phyloP scores from a whole-genome alignment of 2,888 invertebrate species.

The Ceriagrion tenellum region DNA sequence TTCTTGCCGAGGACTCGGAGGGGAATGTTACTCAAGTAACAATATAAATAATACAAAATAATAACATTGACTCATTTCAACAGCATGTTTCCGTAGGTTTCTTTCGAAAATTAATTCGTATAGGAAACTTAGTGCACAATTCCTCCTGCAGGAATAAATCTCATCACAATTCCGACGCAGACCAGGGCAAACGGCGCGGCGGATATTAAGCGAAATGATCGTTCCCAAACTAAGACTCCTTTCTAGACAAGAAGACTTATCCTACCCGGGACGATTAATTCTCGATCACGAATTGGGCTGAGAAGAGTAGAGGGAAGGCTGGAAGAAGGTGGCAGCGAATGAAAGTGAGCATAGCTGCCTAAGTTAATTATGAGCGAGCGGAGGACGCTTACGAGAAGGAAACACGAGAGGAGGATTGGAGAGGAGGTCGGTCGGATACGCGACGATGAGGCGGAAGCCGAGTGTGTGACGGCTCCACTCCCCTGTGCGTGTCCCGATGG shows the following conservation, averaged over 20 bases:
- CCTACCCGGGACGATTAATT: constrained; percentile 9
- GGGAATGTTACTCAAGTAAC: too few relatives aligned
- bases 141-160: too few relatives aligned
- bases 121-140: too few relatives aligned
- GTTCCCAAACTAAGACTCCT: background rate
- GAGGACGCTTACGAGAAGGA: background rate
- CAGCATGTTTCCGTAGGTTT: too few relatives aligned
- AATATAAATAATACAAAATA: too few relatives aligned
- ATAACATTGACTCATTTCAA: too few relatives aligned
- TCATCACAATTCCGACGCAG: background rate
- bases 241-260: background rate
- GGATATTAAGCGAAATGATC: background rate
- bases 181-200: background rate
- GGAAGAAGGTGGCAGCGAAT: background rate
- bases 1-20: too few relatives aligned
- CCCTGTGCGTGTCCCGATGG: background rate
- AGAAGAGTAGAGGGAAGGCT: background rate
- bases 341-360: constrained; percentile 18
- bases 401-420: background rate
- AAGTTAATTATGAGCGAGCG: background rate
- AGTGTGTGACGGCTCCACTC: too few relatives aligned
- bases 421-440: background rate
- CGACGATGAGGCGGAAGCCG: too few relatives aligned
- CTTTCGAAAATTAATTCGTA: too few relatives aligned
- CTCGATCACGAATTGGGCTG: constrained; percentile 11